Conservation (phyloP, 2,113 vertebrate genomes). For the Rhinogobius similis region DNA sequence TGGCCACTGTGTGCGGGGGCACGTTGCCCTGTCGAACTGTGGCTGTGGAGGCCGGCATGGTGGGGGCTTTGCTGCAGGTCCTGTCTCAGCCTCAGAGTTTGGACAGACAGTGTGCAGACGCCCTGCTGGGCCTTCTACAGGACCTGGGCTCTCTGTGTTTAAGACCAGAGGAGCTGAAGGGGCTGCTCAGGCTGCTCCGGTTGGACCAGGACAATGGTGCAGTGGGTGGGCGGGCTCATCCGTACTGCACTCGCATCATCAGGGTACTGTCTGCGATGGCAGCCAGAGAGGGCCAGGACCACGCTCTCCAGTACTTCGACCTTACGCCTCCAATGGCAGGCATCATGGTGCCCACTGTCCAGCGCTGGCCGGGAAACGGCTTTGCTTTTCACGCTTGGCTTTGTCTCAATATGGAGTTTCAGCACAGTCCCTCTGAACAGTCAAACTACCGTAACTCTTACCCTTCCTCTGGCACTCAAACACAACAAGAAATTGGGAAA, state of each 20-base stretch:
- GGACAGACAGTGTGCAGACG: slow-evolving; percentile 81
- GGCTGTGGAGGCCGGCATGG: slow-evolving; percentile 90
- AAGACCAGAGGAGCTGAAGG: slow-evolving; percentile 84
- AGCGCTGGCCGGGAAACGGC: slow-evolving; percentile 88
- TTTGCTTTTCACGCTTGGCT: slow-evolving; percentile 97
- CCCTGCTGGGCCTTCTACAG: slow-evolving; percentile 85
- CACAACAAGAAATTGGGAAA: slow-evolving; percentile 68
- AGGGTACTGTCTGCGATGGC: slow-evolving; percentile 88
- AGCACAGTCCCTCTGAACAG: slow-evolving; percentile 26
- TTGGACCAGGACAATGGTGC: slow-evolving; percentile 42
- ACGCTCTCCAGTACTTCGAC: slow-evolving; percentile 90
- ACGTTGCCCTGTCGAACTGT: slow-evolving; percentile 87
- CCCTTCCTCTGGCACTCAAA: slow-evolving; percentile 29
- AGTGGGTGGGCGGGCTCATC: slow-evolving; percentile 62
- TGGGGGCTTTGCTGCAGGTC: slow-evolving; percentile 81
- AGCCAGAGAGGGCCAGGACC: slow-evolving; percentile 73
- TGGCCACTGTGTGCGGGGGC: slow-evolving; percentile 84
- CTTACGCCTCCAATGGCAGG: slow-evolving; percentile 93
- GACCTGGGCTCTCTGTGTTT: slow-evolving; percentile 88
- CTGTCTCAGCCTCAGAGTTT: slow-evolving; percentile 74
- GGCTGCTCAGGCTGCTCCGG: slow-evolving; percentile 82
- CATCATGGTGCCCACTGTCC: slow-evolving; percentile 92
- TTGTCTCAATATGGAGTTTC: slow-evolving; percentile 82
- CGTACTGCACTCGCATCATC: slow-evolving; percentile 77
- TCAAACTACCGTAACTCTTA: slow-evolving; percentile 40